phyloP scores from a whole-genome alignment of 2,888 invertebrate genomes.

The Byasa hedistus region DNA sequence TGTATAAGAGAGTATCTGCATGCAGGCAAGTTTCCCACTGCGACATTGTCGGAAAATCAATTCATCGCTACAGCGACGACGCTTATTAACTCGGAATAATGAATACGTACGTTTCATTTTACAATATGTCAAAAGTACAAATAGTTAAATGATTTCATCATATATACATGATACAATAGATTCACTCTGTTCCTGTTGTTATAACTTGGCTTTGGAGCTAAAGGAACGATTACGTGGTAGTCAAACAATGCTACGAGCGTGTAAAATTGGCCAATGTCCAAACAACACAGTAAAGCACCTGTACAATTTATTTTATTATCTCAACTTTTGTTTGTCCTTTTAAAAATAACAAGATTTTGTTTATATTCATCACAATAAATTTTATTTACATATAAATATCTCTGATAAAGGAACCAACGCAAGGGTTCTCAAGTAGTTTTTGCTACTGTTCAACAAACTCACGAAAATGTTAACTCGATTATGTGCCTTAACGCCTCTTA shows the following conservation, averaged over 20 bases:
- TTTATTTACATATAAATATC: neutral
- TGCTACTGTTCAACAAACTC: too few species aligned
- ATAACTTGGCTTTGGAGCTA: neutral
- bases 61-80: neutral
- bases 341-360: neutral
- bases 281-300: conserved; percentile 8
- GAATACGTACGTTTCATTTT: neutral
- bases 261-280: conserved; percentile 11
- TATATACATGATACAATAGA: neutral
- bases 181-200: neutral
- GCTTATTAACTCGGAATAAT: neutral
- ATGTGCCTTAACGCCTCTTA: too few species aligned
- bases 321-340: neutral
- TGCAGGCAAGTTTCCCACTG: neutral
- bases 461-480: too few species aligned
- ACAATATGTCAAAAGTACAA: neutral
- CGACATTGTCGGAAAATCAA: neutral
- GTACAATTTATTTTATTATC: conserved; percentile 2
- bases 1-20: neutral
- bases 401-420: too few species aligned
- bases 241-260: neutral
- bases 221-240: neutral
- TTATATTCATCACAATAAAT: neutral
- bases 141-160: too few species aligned
- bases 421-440: too few species aligned